phyloP scores from a whole-genome alignment of 2,888 invertebrate species.

The Heterodera filipjevi region DNA sequence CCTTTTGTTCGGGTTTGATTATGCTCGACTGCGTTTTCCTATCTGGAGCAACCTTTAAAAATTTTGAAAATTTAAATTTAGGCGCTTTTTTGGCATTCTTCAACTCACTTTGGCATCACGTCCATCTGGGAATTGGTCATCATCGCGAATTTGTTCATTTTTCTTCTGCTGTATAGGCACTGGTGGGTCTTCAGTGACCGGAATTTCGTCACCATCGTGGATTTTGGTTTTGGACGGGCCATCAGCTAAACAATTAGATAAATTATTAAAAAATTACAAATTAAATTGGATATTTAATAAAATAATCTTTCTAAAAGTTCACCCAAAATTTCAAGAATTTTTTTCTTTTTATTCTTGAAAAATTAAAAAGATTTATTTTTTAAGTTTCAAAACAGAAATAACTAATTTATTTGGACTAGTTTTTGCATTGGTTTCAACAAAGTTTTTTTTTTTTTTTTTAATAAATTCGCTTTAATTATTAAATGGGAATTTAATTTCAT shows the following conservation, averaged over 20 bases:
- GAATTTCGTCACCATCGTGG: conserved; percentile 8
- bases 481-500: too few species aligned
- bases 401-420: too few species aligned
- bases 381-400: too few species aligned
- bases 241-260: neutral
- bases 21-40: neutral
- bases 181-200: neutral
- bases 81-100: neutral
- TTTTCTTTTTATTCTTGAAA: too few species aligned
- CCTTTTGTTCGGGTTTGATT: neutral
- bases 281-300: neutral
- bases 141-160: neutral
- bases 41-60: neutral
- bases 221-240: neutral
- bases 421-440: too few species aligned
- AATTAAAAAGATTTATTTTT: too few species aligned
- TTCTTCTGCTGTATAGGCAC: neutral
- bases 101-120: neutral
- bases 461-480: too few species aligned
- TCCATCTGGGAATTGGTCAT: neutral
- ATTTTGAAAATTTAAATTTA: neutral
- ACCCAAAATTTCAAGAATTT: too few species aligned
- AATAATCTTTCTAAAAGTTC: neutral
- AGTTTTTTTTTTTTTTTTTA: too few species aligned
- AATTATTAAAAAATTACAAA: neutral